Base-by-base conservation (phyloP, 2,888 invertebrate species). In the Nomada flava region DNA sequence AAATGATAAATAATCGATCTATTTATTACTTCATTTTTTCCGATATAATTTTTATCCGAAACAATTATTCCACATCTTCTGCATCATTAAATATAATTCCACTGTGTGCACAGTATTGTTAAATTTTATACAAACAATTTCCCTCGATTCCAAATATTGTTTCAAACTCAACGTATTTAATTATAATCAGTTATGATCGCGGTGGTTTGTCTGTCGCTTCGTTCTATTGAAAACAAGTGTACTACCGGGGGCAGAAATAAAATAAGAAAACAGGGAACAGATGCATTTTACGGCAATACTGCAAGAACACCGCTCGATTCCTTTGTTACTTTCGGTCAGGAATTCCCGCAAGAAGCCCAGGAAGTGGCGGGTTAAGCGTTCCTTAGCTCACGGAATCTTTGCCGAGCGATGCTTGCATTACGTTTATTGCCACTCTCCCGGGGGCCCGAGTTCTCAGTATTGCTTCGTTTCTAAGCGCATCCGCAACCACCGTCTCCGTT, bases 391-490 rank as follows among this genome's bases (percentile, higher is more conserved):
- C 65, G 67, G 86, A 77, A 81, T 83, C 85, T 62, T 82, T 64
- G 77, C 77, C 73, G 55, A 72, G 79, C 87, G 83, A 83, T 85
- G 83, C 87, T 83, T 83, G 87, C 83, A 79, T 85, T 87, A 85
- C 82, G 87, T 87, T 87, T 87, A 87, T 87, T 85, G 79, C 87
- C 57, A 47, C 57, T 73, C 75, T 73, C 75, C 70, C 73, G 20
- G 75, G 67, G 76, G 36, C 76, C 76, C 67, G 62, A 55, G 79
- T 87, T 87, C 87, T 73, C 75, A 76, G 87, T 87, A 87, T 79
- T 57, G 53, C 86, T 55, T 75, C 76, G 83, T 85, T 85, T 77
- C 87, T 87, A 87, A 87, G 76, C 88, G 88, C 78, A 86, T 86
- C 87, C 75, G 82, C 86, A 84, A 84, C 75, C 73, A 65, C 59